Base-by-base conservation (phyloP, 2,797 vertebrate species). In the Ambastaia sidthimunki region DNA sequence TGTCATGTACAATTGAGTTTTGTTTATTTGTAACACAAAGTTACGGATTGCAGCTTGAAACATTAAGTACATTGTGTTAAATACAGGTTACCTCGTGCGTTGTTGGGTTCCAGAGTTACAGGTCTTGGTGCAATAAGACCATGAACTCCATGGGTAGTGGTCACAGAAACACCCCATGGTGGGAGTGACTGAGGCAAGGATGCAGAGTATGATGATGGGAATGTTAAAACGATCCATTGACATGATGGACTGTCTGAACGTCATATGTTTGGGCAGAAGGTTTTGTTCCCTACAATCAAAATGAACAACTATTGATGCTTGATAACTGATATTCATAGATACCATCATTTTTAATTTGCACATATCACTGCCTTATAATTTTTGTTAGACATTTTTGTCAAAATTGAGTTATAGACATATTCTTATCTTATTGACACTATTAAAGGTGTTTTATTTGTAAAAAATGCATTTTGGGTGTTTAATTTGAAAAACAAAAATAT, bases 121-220 rank as follows among this genome's bases (percentile, higher is more conserved):
- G 76, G 93, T 96, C 47, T 83, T 92, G 75, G 96, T 92, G 88
- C 97, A 99, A 84, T 82, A 68, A 6, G 96, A 92, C 97, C 97
- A 99, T 0, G 89, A 1, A 1, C 83, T 85, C 97, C 97, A 98
- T 0, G 93, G 86, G 79, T 96, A 98, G 47, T 85, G 93, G 4
- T 98, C 94, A 89, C 97, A 98, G 86, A 92, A 94, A 85, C 97
- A 98, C 0, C 92, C 90, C 70, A 92, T 87, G 25, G 86, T 84
- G 1, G 71, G 83, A 9, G 90, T 86, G 10, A 88, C 69, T 16
- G 78, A 76, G 62, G 86, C 70, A 73, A 92, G 87, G 50, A 89
- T 78, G 79, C 78, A 85, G 9, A 96, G 82, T 71, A 94, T 80
- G 4, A 93, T 57, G 18, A 92, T 37, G 12, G 81, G 54, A 41